Evolutionary conservation across 1,140 invertebrate species (phyloP).

Genomic region (Odontomachus brunneus): DNA sequence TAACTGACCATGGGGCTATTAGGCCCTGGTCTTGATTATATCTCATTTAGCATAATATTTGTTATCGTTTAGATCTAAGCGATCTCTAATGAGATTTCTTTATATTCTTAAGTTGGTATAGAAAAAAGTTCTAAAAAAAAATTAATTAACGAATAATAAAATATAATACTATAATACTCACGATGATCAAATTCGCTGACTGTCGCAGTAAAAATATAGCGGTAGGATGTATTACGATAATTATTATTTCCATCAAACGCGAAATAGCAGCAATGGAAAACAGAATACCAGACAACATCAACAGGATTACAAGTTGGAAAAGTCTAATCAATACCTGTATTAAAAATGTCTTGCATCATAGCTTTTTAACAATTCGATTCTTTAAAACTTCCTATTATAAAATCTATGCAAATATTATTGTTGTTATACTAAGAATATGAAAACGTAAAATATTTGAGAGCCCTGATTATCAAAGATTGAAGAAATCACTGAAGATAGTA

Average conservation of each 20-base stretch:
- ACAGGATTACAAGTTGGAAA: slow-evolving; percentile 62
- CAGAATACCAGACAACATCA: slow-evolving; percentile 68
- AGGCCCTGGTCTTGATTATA: slow-evolving; percentile 65
- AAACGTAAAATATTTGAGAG: neutral
- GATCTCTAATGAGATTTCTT: too few species aligned
- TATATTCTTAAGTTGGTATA: slow-evolving; percentile 11
- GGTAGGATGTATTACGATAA: slow-evolving; percentile 63
- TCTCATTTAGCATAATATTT: slow-evolving; percentile 33
- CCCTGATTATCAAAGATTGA: slow-evolving; percentile 25
- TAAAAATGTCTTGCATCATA: slow-evolving; percentile 6
- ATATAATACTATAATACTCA: slow-evolving; percentile 64
- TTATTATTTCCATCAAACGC: slow-evolving; percentile 67
- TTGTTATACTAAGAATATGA: neutral
- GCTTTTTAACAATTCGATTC: neutral
- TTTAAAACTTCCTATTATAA: neutral
- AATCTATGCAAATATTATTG: neutral
- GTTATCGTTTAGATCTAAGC: neutral
- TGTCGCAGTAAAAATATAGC: slow-evolving; percentile 66
- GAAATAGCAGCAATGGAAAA: slow-evolving; percentile 66
- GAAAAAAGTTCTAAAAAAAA: neutral
- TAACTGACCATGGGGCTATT: slow-evolving; percentile 73
- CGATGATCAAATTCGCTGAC: slow-evolving; percentile 64
- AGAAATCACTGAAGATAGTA: neutral
- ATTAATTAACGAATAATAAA: neutral
- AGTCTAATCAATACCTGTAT: slow-evolving; percentile 58